Evolutionary conservation across 2,113 vertebrate genomes (phyloP), one percentile per base, ranked within the genome.

Genomic region (human): DNA sequence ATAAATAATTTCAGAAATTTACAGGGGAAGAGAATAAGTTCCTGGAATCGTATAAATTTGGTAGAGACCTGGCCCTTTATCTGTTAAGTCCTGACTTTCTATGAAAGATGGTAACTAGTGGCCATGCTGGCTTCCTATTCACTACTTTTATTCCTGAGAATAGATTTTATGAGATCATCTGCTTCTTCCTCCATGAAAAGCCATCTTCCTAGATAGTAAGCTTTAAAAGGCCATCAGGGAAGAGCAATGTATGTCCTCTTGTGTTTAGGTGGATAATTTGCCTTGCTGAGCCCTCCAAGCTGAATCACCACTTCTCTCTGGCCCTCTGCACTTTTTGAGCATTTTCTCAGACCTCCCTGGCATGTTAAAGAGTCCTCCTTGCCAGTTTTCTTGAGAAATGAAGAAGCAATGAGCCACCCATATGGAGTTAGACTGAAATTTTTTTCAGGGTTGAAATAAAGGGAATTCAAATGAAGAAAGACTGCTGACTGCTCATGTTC

Each of bases 351-450:
- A 14, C 8, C 20, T 93, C 43, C 38, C 48, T 75, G 72, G 82
- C 48, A 13, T n/a, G 8, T 35, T 17, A 48, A 66, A 64, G 27
- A 30, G 66, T 70, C 48, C n/a, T 80, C 25, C 11, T 81, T 78
- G 83, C 66, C 88, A 96, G 50, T 20, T 95, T 18, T 48, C 84
- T 82, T 38, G 75, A 94, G 73, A 80, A 91, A 95, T n/a, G 38
- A 59, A 94, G 27, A 17, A 61, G 32, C 73, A 48, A 10, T 22
- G 12, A 82, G 66, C 57, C 84, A 66, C 35, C 50, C 88, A 35
- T 35, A 59, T 38, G 76, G n/a, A 76, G 3, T 32, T n/a, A 72
- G 32, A 57, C 30, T 22, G 55, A 68, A 95, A 64, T 92, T 1
- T 25, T 32, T 30, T 78, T 38, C 59, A 76, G 38, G 22, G 35